phyloP scores from a whole-genome alignment of 2,113 vertebrate species.

The Gadus macrocephalus region DNA sequence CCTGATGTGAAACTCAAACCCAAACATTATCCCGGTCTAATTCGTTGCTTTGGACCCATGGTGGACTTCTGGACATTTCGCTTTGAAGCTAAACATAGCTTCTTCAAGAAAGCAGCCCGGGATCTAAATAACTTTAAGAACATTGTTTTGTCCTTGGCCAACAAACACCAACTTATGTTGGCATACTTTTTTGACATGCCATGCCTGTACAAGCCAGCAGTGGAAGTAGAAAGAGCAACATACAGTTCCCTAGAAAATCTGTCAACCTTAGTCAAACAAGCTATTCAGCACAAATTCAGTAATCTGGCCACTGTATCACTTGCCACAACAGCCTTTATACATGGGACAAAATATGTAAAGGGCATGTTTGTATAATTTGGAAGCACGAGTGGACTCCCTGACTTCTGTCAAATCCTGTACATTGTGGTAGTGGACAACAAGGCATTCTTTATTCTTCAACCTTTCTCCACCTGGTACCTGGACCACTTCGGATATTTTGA shows the following conservation, averaged over 20 bases:
- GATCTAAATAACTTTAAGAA: conserved; percentile 18
- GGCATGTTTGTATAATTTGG: conserved; percentile 29
- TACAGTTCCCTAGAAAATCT: conserved; percentile 6
- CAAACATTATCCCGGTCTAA: conserved; percentile 14
- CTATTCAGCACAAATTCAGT: conserved; percentile 9
- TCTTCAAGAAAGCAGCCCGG: conserved; percentile 15
- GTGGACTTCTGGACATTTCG: conserved; percentile 15
- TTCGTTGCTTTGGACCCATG: conserved; percentile 15
- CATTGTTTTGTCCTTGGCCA: conserved; percentile 6
- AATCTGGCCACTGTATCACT: background rate
- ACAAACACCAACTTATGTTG: conserved; percentile 18
- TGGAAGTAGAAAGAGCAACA: conserved; percentile 13
- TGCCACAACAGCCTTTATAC: conserved; percentile 11
- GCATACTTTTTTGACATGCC: conserved; percentile 11
- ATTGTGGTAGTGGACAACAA: background rate
- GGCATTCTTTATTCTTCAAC: conserved; percentile 18
- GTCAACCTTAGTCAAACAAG: conserved; percentile 7
- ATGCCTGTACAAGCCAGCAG: conserved; percentile 5
- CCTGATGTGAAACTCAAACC: background rate
- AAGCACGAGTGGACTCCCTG: conserved; percentile 20
- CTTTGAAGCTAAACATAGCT: conserved; percentile 22
- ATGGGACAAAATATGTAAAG: conserved; percentile 14
- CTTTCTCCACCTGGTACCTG: conserved; percentile 29
- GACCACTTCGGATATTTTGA: conserved; percentile 37
- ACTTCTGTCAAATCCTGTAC: conserved; percentile 15